Percentiles rank a stretch among this genome's conserved stretches.
These are phyloP conservation scores for Drosophila mercatorum DNA, from an alignment of 2,888 invertebrate species.

Conservation along the genomic window DNA sequence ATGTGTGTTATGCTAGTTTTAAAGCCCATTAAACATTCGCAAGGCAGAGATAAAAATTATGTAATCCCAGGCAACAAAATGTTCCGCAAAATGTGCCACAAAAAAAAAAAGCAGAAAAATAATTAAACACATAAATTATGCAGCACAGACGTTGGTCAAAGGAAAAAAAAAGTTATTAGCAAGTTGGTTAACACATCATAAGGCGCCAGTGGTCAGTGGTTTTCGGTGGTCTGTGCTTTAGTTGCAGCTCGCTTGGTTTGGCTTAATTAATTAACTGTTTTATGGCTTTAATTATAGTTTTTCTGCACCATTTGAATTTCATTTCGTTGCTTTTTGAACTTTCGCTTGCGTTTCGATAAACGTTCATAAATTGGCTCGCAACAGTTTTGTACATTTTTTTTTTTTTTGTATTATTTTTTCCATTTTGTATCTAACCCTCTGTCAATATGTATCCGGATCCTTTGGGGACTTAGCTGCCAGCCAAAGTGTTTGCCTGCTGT, in stretches of 20 bases:
- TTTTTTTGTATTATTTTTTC: too few species aligned
- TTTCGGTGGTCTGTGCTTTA: constrained; percentile 4
- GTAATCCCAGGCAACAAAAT: constrained; percentile 53
- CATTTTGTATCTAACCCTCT: constrained; percentile 22
- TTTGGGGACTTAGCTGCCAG: constrained; percentile 48
- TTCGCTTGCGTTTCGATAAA: constrained; percentile 62
- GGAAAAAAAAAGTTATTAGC: constrained; percentile 57
- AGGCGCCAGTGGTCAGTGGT: constrained; percentile 45
- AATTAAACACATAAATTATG: constrained; percentile 78
- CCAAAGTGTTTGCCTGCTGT: constrained; percentile 36
- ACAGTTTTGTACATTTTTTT: constrained; percentile 17
- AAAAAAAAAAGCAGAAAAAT: constrained; percentile 37
- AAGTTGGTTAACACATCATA: constrained; percentile 70
- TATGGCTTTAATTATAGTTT: constrained; percentile 68
- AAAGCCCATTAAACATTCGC: constrained; percentile 44
- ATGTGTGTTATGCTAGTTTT: constrained; percentile 23
- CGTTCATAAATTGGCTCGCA: constrained; percentile 50
- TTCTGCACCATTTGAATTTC: constrained; percentile 40
- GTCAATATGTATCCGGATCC: constrained; percentile 54
- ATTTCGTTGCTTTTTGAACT: constrained; percentile 45
- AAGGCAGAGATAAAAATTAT: constrained; percentile 49
- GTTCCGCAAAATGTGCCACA: constrained; percentile 34
- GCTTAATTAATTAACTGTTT: constrained; percentile 74
- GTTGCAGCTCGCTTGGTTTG: constrained; percentile 26
- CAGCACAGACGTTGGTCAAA: constrained; percentile 40